Conservation (phyloP, 2,888 invertebrate genomes). For the Machimus atricapillus region DNA sequence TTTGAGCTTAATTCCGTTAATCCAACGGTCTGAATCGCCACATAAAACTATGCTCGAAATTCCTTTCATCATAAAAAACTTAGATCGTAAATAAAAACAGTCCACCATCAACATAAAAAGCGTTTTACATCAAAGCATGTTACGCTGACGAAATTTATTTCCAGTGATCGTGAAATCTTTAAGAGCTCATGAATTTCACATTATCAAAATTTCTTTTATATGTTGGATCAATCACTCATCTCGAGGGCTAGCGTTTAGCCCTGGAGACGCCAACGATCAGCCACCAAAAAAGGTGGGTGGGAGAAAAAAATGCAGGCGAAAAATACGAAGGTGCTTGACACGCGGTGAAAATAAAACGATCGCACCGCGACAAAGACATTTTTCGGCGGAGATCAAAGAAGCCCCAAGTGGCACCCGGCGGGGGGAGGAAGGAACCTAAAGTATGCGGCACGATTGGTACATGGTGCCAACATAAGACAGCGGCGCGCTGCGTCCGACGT, state of each 20-base stretch:
- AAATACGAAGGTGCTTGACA: neutral
- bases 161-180: neutral
- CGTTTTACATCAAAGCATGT: neutral
- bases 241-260: neutral
- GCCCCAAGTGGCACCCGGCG: neutral
- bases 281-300: neutral
- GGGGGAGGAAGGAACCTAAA: neutral
- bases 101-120: neutral
- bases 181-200: conserved; percentile 24
- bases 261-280: neutral
- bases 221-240: conserved; percentile 17
- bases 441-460: neutral
- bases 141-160: conserved; percentile 16
- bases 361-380: conserved; percentile 1
- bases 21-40: neutral
- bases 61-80: neutral
- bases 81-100: neutral
- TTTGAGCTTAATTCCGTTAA: neutral
- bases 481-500: neutral
- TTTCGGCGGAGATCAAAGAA: conserved; percentile 18
- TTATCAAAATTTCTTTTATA: conserved; percentile 16
- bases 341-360: neutral
- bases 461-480: neutral
- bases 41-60: neutral
- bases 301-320: neutral